Conservation (phyloP, 2,888 invertebrate genomes). For the Palloptera scutellata region DNA sequence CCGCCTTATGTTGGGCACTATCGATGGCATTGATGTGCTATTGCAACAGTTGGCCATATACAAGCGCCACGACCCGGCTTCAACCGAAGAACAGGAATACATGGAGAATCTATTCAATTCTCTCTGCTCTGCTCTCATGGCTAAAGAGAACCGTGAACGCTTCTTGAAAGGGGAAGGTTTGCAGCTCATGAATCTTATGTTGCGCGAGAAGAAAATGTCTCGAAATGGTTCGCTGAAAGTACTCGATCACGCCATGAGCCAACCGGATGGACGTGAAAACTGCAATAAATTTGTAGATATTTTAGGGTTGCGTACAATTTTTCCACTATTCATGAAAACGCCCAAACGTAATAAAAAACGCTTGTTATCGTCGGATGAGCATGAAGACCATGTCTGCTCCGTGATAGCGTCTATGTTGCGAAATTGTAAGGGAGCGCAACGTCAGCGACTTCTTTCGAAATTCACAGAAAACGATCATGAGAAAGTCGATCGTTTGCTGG, state of each 20-base stretch:
- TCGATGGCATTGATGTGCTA: conserved; percentile 92
- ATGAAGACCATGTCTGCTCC: conserved; percentile 94
- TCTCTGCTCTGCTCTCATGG: conserved; percentile 92
- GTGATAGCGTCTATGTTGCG: conserved; percentile 92
- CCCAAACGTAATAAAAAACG: conserved; percentile 85
- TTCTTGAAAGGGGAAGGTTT: conserved; percentile 95
- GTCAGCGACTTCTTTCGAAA: conserved; percentile 90
- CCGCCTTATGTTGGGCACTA: conserved; percentile 81
- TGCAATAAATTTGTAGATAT: conserved; percentile 99
- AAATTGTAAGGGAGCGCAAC: conserved; percentile 89
- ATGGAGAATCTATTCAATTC: conserved; percentile 99
- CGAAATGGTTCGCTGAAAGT: conserved; percentile 96
- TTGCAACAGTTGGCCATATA: conserved; percentile 94
- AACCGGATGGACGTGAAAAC: conserved; percentile 91
- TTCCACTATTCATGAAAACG: conserved; percentile 99
- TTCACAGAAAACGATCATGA: conserved; percentile 98
- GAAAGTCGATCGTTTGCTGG: conserved; percentile 95
- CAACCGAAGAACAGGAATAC: conserved; percentile 93
- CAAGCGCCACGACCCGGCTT: conserved; percentile 91
- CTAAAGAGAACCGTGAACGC: conserved; percentile 84
- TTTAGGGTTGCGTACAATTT: conserved; percentile 92
- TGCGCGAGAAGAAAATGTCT: conserved; percentile 95
- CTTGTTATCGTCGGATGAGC: conserved; percentile 83
- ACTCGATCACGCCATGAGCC: conserved; percentile 96
- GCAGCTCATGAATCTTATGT: conserved; percentile 99